Percentiles rank a stretch among this genome's conserved stretches.
These are phyloP conservation scores for Ceramica pisi DNA, from an alignment of 2,888 invertebrate genomes.

Conservation along the genomic window DNA sequence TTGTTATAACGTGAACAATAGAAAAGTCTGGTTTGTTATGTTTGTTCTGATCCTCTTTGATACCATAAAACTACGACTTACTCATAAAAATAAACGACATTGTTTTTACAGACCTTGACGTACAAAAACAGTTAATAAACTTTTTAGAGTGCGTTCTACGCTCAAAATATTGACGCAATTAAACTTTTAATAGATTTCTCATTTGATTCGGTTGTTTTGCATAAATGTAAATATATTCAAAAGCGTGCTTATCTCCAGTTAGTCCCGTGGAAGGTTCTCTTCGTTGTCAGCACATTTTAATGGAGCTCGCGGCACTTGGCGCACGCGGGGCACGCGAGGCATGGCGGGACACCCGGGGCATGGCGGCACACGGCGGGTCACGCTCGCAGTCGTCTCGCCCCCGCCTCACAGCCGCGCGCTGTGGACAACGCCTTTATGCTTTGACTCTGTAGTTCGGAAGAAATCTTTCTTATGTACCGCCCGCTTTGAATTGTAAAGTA, in stretches of 20 bases:
- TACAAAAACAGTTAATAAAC: conserved; percentile 31
- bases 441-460: conserved; percentile 44
- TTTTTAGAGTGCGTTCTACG: conserved; percentile 33
- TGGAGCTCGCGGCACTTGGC: conserved; percentile 60
- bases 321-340: conserved; percentile 22
- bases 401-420: conserved; percentile 15
- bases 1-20: conserved; percentile 48
- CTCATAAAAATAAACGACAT: conserved; percentile 43
- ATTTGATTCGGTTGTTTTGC: conserved; percentile 69
- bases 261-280: conserved; percentile 63
- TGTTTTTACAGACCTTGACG: conserved; percentile 32
- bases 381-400: conserved; percentile 39
- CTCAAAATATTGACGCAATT: conserved; percentile 68
- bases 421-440: conserved; percentile 30
- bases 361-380: conserved; percentile 36
- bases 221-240: conserved; percentile 77
- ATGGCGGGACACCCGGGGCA: conserved; percentile 30
- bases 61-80: conserved; percentile 21
- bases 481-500: conserved; percentile 59
- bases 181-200: conserved; percentile 77
- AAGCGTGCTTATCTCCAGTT: conserved; percentile 71
- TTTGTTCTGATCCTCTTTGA: conserved; percentile 49
- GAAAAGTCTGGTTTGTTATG: conserved; percentile 16
- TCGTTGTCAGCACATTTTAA: conserved; percentile 77
- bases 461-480: conserved; percentile 47